Base-by-base conservation (phyloP, 1,140 invertebrate genomes). In the Nephila pilipes region DNA sequence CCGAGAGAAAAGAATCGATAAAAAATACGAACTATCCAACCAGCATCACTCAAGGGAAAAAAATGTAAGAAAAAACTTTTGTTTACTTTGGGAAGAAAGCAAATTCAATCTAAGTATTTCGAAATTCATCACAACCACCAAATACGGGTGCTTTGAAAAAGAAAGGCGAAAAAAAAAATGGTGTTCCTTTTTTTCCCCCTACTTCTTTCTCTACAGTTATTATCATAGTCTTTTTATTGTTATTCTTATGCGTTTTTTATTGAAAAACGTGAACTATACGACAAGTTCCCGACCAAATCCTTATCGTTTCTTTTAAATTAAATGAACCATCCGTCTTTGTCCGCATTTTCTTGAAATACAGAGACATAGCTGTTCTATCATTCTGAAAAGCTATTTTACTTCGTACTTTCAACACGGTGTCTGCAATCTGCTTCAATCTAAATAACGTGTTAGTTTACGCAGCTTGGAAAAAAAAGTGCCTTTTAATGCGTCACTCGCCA, bases 81-180 rank as follows among this genome's bases (percentile, higher is more conserved):
- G 54, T 58, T 80, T 90, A 80, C 55, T 80, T 80, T 90, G 16
- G 29, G 29, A 75, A 25, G 36, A 88, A 75, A 65, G 38, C 54
- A 90, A 90, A 90, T 90, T 90, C 75, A 90, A 90, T 90, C 88
- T 90, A 80, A 88, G 69, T 58, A 90, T 90, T 80, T 80, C 85
- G 60, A 69, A 88, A 88, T 88, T 65, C 36, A 88, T 88, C 85
- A 69, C 60, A n/a, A 65, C 32, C 16, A 60, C 85, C 85, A 69
- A 88, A 88, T 69, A 46, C 58, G 85, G 55, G 55, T 58, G 60
- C 20, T 36, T 36, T 58, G 20, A 8, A 54, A 32, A 60, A 20
- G 20, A 36, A 60, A 85, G 0, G 46, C 6, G 29, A 57, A 85
- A 60, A 81, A 12, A n/a, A 81, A 46, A 83, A 36, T 36, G 83